Conservation (phyloP, 1,140 invertebrate species). For the Limonius californicus region DNA sequence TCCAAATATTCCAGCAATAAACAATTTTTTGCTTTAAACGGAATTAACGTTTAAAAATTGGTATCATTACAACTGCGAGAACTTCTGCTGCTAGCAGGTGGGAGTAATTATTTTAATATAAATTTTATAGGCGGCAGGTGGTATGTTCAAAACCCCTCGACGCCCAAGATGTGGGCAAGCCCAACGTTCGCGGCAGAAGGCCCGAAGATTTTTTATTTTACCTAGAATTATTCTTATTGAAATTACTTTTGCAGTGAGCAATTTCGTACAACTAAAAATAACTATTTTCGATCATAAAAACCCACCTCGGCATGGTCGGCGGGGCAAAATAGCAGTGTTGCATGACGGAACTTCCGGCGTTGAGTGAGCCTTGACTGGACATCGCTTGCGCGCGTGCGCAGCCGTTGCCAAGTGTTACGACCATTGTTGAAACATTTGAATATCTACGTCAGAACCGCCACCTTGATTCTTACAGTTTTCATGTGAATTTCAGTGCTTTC, state of each 20-base stretch:
- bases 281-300: constrained; percentile 16
- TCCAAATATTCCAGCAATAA: too few relatives aligned
- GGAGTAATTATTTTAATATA: not conserved
- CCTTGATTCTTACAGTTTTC: constrained; percentile 43
- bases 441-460: constrained; percentile 42
- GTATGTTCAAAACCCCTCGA: not conserved
- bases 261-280: constrained; percentile 7
- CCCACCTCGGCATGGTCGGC: constrained; percentile 31
- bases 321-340: constrained; percentile 43
- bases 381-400: constrained; percentile 36
- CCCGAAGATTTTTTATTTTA: too few relatives aligned
- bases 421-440: constrained; percentile 45
- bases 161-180: not conserved
- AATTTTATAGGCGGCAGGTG: not conserved
- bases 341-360: constrained; percentile 45
- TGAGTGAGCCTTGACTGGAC: constrained; percentile 35
- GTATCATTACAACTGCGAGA: not conserved
- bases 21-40: too few relatives aligned
- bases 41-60: not conserved
- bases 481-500: constrained; percentile 44
- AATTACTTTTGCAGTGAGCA: not conserved
- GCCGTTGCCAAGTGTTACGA: constrained; percentile 42
- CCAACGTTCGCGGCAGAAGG: too few relatives aligned
- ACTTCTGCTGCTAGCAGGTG: not conserved
- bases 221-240: not conserved